Base-by-base conservation (phyloP, 1,140 invertebrate genomes). In the Leptopilina boulardi region DNA sequence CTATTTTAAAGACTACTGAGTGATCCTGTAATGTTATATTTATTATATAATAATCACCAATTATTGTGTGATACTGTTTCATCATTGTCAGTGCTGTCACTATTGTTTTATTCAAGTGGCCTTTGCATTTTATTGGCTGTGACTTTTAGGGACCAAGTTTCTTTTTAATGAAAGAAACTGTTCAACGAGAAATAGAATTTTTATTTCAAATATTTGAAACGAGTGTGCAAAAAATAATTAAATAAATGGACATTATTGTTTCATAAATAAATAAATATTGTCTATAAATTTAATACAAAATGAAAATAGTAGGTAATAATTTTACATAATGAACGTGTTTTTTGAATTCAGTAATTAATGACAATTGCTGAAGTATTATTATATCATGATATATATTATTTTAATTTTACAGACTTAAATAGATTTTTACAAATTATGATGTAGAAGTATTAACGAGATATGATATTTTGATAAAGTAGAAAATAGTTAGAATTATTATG, bases 71-170 rank as follows among this genome's bases (percentile, higher is more conserved):
- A 80, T 75, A 70, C 72, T 73, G 71, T 75, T 74, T 38, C 56
- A n/a, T 74, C 38, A 13, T 41, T 73, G 73, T 80, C 71, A 72
- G 72, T 75, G 70, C 44, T 70, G 75, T 77, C 72, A 77, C 71
- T 77, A 71, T 75, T 77, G 70, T 80, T 74, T 77, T 71, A 82
- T 82, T 84, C 83, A 83, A 87, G 89, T 89, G 89, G 87, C 90
- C 89, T 91, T 89, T 90, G 89, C 89, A 91, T 91, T 91, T 38
- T 91, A 88, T 88, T 87, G 90, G 90, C 90, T 91, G 90, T 91
- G 90, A 91, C 87, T 87, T 80, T 85, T 90, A 90, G 89, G 89
- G 89, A 91, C 89, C 90, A 91, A 91, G 77, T 86, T 82, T 83
- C 41, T 77, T 72, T 30, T 73, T 73, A 51, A 21, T 42, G 13